A percentile compares a stretch with the other conserved stretches of the same genome.
phyloP scores from a whole-genome alignment of 2,797 vertebrate species.

The Carcharodon carcharias region DNA sequence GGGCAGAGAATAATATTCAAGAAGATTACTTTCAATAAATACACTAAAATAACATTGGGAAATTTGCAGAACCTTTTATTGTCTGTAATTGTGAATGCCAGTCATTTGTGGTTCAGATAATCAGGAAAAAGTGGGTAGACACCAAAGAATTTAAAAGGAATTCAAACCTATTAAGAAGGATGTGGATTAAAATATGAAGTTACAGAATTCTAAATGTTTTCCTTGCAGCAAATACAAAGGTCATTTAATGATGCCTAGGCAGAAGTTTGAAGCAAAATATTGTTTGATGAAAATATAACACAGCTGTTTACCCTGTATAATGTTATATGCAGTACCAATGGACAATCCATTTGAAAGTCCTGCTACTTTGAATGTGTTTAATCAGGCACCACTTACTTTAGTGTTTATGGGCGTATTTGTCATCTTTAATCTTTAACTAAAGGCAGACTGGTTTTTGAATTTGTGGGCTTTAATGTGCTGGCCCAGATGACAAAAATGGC shows the following conservation, averaged over 20 bases:
- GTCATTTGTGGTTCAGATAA: conserved; percentile 24
- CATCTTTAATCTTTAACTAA: not conserved
- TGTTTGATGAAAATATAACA: conserved; percentile 33
- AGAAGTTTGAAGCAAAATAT: conserved; percentile 25
- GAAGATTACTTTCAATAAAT: conserved; percentile 31
- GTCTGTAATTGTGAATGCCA: conserved; percentile 3
- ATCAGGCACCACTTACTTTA: not conserved
- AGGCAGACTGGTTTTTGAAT: not conserved
- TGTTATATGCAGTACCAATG: not conserved
- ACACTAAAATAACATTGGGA: not conserved
- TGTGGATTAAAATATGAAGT: conserved; percentile 28
- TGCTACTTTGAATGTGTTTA: not conserved
- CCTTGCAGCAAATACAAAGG: conserved; percentile 5
- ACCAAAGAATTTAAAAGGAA: conserved; percentile 35
- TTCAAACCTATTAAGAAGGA: conserved; percentile 22
- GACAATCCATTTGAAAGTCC: not conserved
- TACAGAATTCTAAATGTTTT: conserved; percentile 2
- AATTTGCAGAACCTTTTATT: conserved; percentile 11
- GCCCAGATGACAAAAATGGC: too few relatives aligned
- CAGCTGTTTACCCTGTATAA: conserved; percentile 23
- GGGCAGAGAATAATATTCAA: conserved; percentile 1
- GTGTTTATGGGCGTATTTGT: not conserved
- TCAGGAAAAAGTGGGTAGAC: conserved; percentile 26
- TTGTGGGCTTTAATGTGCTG: not conserved
- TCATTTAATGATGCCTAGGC: conserved; percentile 15